Percentiles rank a stretch among this genome's conserved stretches.
These are phyloP conservation scores for Gorsachius magnificus DNA, from an alignment of 2,797 vertebrate species.

Conservation along the genomic window DNA sequence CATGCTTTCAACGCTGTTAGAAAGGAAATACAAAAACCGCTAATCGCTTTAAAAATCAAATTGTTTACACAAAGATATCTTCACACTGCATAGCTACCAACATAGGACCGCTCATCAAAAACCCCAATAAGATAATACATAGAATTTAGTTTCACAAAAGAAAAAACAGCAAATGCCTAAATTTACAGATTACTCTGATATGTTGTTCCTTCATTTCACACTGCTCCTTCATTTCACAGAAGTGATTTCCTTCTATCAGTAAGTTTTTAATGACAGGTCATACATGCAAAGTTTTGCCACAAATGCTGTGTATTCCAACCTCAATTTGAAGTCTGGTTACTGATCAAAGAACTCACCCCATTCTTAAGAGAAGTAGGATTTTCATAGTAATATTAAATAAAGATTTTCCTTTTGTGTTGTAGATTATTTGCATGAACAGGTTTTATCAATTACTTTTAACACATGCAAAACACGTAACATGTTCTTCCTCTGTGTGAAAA, in stretches of 20 bases:
- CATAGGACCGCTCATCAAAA: neutral
- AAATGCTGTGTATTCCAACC: neutral
- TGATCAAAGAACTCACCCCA: neutral
- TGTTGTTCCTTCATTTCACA: neutral
- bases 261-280: neutral
- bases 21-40: neutral
- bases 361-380: neutral
- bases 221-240: neutral
- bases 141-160: neutral
- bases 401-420: neutral
- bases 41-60: neutral
- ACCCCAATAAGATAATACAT: neutral
- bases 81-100: conserved; percentile 70
- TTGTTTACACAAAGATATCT: conserved; percentile 76
- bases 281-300: neutral
- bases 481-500: conserved; percentile 73
- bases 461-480: neutral
- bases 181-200: neutral
- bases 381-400: neutral
- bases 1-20: conserved; percentile 22
- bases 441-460: neutral
- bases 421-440: neutral
- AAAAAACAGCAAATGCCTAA: neutral
- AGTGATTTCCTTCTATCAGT: neutral
- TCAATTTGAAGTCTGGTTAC: neutral